Evolutionary conservation across 2,888 invertebrate species (phyloP), one percentile per base, ranked within the genome.

Genomic region (Helleia helle): DNA sequence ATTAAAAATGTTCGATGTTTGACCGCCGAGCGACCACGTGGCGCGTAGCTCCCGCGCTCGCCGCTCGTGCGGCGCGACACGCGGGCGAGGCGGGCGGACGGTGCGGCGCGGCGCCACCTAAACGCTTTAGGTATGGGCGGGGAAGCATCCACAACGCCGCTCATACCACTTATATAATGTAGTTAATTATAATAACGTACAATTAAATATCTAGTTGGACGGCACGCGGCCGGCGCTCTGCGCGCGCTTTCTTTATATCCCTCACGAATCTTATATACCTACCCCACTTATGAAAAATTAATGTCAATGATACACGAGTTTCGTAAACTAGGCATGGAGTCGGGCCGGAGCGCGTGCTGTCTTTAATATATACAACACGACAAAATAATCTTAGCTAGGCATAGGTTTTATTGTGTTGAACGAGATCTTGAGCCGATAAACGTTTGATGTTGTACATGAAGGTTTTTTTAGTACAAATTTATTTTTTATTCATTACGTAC

Each of bases 111-210:
- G 62, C 76, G 76, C 65, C 74, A 76, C 76, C 75, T 80, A 72
- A 79, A 84, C 83, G 83, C 83, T 84, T 84, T 84, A 84, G 83
- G 83, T 83, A 83, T 84, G 83, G 72, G 83, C 69, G 83, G 83
- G 72, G 72, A 62, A 65, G 81, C 83, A 83, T 83, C 83, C 81
- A 81, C 81, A 70, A 70, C 64, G 70, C 83, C 83, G 79, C 80
- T 83, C 83, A 84, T 84, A 81, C 83, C 83, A 81, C 71, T 70
- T 72, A 76, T 80, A 83, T 76, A 80, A 73, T 75, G 80, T 83
- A 83, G 80, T 77, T 79, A 72, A 69, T 76, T 75, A 76, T 73
- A n/a, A n/a, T n/a, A 73, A 77, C 65, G 65, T 68, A 67, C 73
- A 72, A 76, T 67, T 52, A 49, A 44, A 43, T 48, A 61, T 66